These are phyloP conservation scores for Ceyx margarethae DNA, from an alignment of 2,113 vertebrate species.

Conservation along the genomic window DNA sequence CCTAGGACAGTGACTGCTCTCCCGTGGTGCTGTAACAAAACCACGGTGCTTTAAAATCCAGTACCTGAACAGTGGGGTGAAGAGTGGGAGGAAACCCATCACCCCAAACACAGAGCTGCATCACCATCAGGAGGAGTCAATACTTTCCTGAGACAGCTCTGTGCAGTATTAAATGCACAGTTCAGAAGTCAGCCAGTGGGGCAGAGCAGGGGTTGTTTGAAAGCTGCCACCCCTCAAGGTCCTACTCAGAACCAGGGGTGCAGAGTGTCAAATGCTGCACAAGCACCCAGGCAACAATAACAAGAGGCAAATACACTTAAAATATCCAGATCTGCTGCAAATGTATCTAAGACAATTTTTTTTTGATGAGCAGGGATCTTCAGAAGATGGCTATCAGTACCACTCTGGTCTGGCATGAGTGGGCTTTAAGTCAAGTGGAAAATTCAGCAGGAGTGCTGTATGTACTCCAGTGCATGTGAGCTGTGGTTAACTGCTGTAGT, in stretches of 20 bases:
- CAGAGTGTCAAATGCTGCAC: not conserved
- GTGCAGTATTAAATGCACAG: fast-evolving
- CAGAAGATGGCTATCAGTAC: not conserved
- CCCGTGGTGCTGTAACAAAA: not conserved
- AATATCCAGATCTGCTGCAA: not conserved
- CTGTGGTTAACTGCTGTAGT: not conserved
- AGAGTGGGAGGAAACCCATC: not conserved
- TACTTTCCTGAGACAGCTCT: not conserved
- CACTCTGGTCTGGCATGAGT: not conserved
- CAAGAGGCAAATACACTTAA: not conserved
- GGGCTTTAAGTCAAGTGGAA: not conserved
- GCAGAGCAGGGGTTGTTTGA: not conserved
- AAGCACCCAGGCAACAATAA: not conserved
- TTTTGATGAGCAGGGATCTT: not conserved
- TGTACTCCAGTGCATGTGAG: not conserved
- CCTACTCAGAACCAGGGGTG: not conserved
- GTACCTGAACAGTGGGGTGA: not conserved
- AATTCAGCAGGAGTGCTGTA: not conserved
- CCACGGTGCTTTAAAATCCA: not conserved
- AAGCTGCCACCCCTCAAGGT: not conserved
- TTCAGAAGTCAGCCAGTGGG: not conserved
- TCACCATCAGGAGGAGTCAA: not conserved
- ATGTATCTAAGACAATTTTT: not conserved
- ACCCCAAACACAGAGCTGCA: not conserved
- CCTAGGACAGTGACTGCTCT: not conserved